phyloP scores from a whole-genome alignment of 2,797 vertebrate genomes.

The Okamejei kenojei region DNA sequence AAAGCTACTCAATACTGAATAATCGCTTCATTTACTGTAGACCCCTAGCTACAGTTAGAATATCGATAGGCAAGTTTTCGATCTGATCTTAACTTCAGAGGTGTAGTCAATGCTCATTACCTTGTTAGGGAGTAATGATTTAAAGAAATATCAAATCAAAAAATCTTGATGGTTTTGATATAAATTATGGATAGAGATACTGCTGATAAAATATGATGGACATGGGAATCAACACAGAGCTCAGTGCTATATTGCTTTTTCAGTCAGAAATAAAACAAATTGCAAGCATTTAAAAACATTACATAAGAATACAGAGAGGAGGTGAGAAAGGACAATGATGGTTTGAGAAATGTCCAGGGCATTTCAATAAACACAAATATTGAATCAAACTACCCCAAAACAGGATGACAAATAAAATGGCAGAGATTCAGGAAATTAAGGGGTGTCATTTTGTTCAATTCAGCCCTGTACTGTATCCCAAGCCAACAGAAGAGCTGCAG shows the following conservation, averaged over 20 bases:
- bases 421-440: background rate
- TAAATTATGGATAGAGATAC: background rate
- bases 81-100: background rate
- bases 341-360: constrained; percentile 23
- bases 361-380: background rate
- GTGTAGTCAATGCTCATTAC: background rate
- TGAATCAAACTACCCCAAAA: background rate
- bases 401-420: background rate
- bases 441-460: background rate
- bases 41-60: background rate
- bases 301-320: background rate
- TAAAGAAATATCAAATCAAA: background rate
- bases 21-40: background rate
- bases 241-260: background rate
- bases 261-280: background rate
- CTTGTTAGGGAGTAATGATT: too few species aligned
- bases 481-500: constrained; percentile 37
- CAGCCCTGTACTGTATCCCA: constrained; percentile 58
- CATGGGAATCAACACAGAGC: background rate
- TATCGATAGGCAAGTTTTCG: background rate
- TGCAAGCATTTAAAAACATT: background rate
- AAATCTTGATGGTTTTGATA: background rate
- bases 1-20: background rate
- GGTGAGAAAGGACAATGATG: background rate
- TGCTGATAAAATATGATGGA: background rate